A percentile compares a stretch with the other conserved stretches of the same genome.
Conservation (phyloP, 2,113 vertebrate genomes). For the Astatoreochromis straeleni region DNA sequence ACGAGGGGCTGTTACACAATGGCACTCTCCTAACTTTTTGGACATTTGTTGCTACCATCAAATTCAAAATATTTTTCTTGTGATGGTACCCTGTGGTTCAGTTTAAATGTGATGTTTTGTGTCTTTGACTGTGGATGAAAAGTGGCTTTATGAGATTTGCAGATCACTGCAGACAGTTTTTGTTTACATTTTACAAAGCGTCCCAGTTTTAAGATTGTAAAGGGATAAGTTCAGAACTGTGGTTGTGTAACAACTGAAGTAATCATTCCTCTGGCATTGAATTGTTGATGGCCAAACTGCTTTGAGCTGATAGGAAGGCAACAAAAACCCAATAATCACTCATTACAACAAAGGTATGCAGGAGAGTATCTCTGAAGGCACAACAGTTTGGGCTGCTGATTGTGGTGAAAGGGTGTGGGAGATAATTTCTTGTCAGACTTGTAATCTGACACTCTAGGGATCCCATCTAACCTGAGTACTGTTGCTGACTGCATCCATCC, state of each 20-base stretch:
- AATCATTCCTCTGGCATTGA: background rate
- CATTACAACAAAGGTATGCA: background rate
- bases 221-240: background rate
- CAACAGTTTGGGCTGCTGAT: background rate
- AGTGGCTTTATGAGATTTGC: background rate
- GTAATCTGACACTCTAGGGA: no score
- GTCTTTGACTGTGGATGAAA: background rate
- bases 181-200: background rate
- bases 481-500: background rate
- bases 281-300: background rate
- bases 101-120: background rate
- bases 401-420: background rate
- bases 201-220: background rate
- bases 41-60: background rate
- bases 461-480: no score
- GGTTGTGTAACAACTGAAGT: background rate
- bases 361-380: background rate
- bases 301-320: background rate
- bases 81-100: background rate
- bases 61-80: background rate
- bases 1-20: background rate
- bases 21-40: background rate
- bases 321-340: background rate
- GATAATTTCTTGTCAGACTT: background rate
- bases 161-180: accelerated